Percentiles rank a stretch among this genome's conserved stretches.
phyloP scores from a whole-genome alignment of 2,888 invertebrate species.

The Lasioglossum pauxillum region DNA sequence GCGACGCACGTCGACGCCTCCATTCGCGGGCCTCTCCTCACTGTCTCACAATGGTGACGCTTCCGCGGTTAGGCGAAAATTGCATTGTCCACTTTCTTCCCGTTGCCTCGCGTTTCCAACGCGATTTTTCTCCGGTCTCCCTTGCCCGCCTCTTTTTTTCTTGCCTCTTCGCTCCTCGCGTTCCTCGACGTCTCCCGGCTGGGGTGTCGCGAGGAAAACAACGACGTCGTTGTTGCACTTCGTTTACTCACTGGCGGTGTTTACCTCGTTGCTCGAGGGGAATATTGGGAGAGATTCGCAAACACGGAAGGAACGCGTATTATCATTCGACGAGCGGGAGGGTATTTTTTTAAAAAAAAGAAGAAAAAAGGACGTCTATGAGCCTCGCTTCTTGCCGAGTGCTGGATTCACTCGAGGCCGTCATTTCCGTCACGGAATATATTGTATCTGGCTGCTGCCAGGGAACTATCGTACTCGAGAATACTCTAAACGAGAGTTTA shows the following conservation, averaged over 20 bases:
- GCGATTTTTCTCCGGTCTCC: background rate
- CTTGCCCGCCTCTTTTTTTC: background rate
- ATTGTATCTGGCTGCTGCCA: background rate
- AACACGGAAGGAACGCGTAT: conserved; percentile 48
- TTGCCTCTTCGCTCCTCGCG: background rate
- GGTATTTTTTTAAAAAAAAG: background rate
- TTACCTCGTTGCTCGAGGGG: conserved; percentile 64
- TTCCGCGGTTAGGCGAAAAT: conserved; percentile 75
- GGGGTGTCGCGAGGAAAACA: conserved; percentile 61
- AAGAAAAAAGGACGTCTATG: background rate
- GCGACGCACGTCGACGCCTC: conserved; percentile 24
- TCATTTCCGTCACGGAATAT: conserved; percentile 7
- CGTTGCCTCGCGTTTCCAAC: conserved; percentile 12
- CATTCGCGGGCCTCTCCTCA: conserved; percentile 17
- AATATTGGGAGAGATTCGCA: conserved; percentile 60
- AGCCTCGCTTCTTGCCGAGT: background rate
- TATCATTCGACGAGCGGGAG: conserved; percentile 29
- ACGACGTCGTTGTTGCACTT: conserved; percentile 65
- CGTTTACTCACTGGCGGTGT: conserved; percentile 64
- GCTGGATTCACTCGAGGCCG: background rate
- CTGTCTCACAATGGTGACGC: conserved; percentile 56
- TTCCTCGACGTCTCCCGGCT: conserved; percentile 16
- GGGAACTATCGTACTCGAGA: background rate
- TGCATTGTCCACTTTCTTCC: conserved; percentile 58
- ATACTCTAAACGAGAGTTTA: conserved; percentile 11